phyloP scores from a whole-genome alignment of 2,113 vertebrate genomes.

The Phrynocephalus versicolor region DNA sequence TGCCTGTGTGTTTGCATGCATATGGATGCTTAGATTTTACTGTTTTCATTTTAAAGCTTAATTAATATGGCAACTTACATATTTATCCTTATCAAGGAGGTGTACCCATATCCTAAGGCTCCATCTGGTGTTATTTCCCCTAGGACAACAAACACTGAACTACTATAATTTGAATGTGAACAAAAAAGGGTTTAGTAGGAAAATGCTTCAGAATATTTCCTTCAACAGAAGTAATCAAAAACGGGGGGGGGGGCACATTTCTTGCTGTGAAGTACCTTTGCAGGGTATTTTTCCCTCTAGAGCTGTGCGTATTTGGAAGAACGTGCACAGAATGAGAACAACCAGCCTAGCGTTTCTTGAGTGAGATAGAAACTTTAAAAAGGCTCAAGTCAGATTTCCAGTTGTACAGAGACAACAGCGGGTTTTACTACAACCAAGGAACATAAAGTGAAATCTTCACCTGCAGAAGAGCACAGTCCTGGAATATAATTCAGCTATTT shows the following conservation, averaged over 20 bases:
- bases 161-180: constrained; percentile 59
- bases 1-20: neutral
- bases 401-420: constrained; percentile 38
- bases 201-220: constrained; percentile 55
- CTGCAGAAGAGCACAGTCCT: neutral
- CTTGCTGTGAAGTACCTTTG: constrained; percentile 50
- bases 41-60: constrained; percentile 17
- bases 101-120: constrained; percentile 44
- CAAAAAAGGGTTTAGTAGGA: constrained; percentile 57
- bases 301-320: constrained; percentile 48
- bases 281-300: constrained; percentile 42
- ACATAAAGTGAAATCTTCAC: neutral
- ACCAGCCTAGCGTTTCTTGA: constrained; percentile 43
- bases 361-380: neutral
- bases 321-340: constrained; percentile 47
- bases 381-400: constrained; percentile 50
- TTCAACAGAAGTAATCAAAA: constrained; percentile 57
- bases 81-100: constrained; percentile 47
- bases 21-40: neutral
- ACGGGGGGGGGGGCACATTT: no score
- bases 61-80: constrained; percentile 37
- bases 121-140: constrained; percentile 40
- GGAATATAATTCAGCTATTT: no score
- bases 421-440: constrained; percentile 21
- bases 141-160: constrained; percentile 60